phyloP scores from a whole-genome alignment of 2,888 invertebrate species.

The Geotrupes spiniger region DNA sequence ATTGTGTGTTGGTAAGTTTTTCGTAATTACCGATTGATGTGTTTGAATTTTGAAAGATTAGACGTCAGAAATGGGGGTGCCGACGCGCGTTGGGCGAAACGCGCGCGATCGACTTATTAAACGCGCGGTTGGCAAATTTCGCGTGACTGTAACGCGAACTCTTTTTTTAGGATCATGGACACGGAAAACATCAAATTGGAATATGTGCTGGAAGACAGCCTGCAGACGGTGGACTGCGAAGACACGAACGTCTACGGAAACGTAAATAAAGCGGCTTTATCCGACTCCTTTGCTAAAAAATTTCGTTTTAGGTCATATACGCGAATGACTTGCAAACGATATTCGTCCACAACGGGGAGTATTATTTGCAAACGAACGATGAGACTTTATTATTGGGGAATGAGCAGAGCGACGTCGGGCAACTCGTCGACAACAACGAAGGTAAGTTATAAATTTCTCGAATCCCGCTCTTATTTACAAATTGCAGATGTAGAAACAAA shows the following conservation, averaged over 20 bases:
- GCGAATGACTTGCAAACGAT: slow-evolving; percentile 17
- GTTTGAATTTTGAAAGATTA: slow-evolving; percentile 19
- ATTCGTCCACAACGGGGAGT: slow-evolving; percentile 22
- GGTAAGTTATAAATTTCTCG: neutral
- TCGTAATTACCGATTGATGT: slow-evolving; percentile 18
- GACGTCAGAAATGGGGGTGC: slow-evolving; percentile 12
- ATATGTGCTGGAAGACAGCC: slow-evolving; percentile 13
- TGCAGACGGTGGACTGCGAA: slow-evolving; percentile 1
- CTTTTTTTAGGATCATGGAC: slow-evolving; percentile 3
- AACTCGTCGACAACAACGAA: slow-evolving; percentile 12
- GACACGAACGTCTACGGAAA: slow-evolving; percentile 9
- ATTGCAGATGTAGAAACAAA: too few species aligned
- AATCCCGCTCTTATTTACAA: too few species aligned
- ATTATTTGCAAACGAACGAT: slow-evolving; percentile 22
- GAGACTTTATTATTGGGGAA: slow-evolving; percentile 23
- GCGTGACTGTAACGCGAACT: too few species aligned
- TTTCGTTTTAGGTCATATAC: slow-evolving; percentile 16
- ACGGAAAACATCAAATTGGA: slow-evolving; percentile 15
- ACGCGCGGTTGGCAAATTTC: too few species aligned
- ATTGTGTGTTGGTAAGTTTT: slow-evolving; percentile 22
- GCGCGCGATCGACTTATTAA: too few species aligned
- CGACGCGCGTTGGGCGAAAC: too few species aligned
- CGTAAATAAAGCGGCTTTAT: too few species aligned
- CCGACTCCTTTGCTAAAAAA: too few species aligned
- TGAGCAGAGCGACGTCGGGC: slow-evolving; percentile 11